Percentiles rank a stretch among this genome's conserved stretches.
phyloP scores from a whole-genome alignment of 2,888 invertebrate genomes.

The Melieria picta region DNA sequence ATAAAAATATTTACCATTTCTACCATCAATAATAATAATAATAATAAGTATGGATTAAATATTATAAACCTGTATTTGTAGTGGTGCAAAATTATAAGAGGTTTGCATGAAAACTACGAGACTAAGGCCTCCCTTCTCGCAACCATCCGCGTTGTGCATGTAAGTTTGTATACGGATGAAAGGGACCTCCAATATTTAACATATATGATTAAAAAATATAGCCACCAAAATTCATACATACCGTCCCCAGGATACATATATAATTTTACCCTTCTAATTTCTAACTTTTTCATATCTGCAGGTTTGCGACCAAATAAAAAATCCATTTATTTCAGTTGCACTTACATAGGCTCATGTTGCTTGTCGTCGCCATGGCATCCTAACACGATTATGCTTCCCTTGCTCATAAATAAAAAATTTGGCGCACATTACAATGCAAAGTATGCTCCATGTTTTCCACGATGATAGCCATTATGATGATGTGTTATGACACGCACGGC shows the following conservation, averaged over 20 bases:
- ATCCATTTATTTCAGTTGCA: background rate
- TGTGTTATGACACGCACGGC: slow-evolving; percentile 59
- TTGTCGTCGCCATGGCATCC: slow-evolving; percentile 55
- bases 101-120: too few relatives aligned
- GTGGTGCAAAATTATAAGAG: too few relatives aligned
- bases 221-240: too few relatives aligned
- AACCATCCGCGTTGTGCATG: too few relatives aligned
- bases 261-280: background rate
- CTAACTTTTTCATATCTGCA: background rate
- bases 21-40: too few relatives aligned
- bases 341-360: background rate
- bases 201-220: too few relatives aligned
- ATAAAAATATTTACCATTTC: background rate
- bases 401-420: slow-evolving; percentile 14
- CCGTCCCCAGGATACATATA: background rate
- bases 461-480: slow-evolving; percentile 30
- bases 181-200: too few relatives aligned
- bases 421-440: slow-evolving; percentile 43
- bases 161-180: too few relatives aligned
- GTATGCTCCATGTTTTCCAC: background rate
- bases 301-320: background rate
- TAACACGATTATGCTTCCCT: slow-evolving; percentile 10
- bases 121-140: too few relatives aligned
- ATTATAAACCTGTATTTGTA: too few relatives aligned
- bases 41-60: too few relatives aligned